These are phyloP conservation scores for Tryphoninae sp. DNA, from an alignment of 2,888 invertebrate genomes.

Conservation along the genomic window DNA sequence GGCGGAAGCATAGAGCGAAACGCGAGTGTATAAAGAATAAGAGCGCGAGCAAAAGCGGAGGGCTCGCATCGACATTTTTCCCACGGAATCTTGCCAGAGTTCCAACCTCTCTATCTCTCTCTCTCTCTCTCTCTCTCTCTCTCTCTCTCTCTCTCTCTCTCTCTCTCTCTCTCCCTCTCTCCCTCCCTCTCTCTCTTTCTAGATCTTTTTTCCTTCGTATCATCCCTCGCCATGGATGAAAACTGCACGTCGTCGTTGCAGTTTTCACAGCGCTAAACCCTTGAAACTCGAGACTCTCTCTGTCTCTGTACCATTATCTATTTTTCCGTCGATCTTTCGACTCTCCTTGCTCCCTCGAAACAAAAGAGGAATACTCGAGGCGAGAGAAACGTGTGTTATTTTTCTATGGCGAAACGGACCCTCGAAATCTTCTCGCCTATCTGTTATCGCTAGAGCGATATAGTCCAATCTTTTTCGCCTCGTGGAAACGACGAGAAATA, in stretches of 20 bases:
- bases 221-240: not conserved
- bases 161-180: conserved; percentile 2
- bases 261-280: not conserved
- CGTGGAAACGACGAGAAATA: not conserved
- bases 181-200: not conserved
- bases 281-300: too few relatives aligned
- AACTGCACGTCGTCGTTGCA: conserved; percentile 5
- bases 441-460: not conserved
- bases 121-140: not conserved
- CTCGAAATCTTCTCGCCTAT: conserved; percentile 18
- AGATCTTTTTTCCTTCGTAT: too few relatives aligned
- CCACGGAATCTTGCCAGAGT: conserved; percentile 35
- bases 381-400: conserved; percentile 35
- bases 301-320: not conserved
- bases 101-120: conserved; percentile 4
- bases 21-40: conserved; percentile 30
- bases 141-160: conserved; percentile 5
- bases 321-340: conserved; percentile 22
- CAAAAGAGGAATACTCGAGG: conserved; percentile 21
- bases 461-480: conserved; percentile 12
- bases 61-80: conserved; percentile 32
- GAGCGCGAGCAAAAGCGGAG: conserved; percentile 27
- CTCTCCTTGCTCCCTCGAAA: conserved; percentile 38
- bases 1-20: conserved; percentile 4
- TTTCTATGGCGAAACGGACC: conserved; percentile 42